phyloP scores from a whole-genome alignment of 2,888 invertebrate genomes.

The Hoplodrina ambigua region DNA sequence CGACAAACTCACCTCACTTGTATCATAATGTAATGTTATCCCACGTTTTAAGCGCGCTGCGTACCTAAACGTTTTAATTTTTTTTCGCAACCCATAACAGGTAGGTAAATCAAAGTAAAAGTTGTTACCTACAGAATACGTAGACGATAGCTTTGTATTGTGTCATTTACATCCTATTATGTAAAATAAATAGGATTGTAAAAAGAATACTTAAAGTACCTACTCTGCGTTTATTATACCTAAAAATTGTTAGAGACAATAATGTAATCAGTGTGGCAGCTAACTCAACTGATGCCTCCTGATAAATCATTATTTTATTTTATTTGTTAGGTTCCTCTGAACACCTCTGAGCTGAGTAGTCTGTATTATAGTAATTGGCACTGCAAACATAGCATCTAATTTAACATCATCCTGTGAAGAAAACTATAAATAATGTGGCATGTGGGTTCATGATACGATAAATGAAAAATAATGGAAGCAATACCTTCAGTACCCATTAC shows the following conservation, averaged over 20 bases:
- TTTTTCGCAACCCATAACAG: too few species aligned
- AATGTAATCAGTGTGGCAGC: conserved; percentile 5
- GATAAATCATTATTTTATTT: not conserved
- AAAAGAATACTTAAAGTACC: too few species aligned
- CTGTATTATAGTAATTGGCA: conserved; percentile 5
- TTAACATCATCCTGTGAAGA: not conserved
- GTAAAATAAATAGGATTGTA: not conserved
- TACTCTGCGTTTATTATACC: not conserved
- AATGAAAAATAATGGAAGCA: not conserved
- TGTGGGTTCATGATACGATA: conserved; percentile 24
- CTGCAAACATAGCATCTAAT: not conserved
- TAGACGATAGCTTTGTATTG: too few species aligned
- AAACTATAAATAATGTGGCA: conserved; percentile 7
- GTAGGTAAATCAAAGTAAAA: too few species aligned
- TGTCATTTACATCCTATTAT: too few species aligned
- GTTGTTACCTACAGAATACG: too few species aligned
- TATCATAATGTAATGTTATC: too few species aligned
- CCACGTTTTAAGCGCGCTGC: too few species aligned
- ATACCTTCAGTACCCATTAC: not conserved
- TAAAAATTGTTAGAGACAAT: not conserved
- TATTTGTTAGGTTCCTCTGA: not conserved
- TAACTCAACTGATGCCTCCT: not conserved
- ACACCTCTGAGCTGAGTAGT: not conserved
- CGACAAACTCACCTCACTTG: too few species aligned
- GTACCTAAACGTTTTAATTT: too few species aligned